Evolutionary conservation across 2,888 invertebrate genomes (phyloP).

Genomic region (Sarcophaga rosellei): DNA sequence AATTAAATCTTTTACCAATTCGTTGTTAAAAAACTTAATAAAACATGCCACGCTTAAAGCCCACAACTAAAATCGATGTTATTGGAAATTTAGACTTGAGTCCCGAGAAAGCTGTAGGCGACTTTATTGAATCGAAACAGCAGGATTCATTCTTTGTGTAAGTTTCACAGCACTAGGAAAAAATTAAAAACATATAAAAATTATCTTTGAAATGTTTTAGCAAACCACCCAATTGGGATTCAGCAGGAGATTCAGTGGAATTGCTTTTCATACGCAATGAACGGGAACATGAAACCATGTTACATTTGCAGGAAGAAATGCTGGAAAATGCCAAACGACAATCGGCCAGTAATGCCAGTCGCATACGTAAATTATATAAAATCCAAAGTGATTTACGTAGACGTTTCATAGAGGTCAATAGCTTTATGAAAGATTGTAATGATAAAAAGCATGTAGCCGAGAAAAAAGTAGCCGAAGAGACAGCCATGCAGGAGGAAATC

Average conservation of each 20-base stretch:
- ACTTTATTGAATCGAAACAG: constrained; percentile 77
- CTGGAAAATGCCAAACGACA: constrained; percentile 76
- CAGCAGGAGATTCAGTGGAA: constrained; percentile 78
- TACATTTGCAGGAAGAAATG: constrained; percentile 76
- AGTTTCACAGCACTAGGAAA: constrained; percentile 55
- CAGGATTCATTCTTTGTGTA: constrained; percentile 79
- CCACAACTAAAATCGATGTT: constrained; percentile 78
- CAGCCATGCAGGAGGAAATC: constrained; percentile 73
- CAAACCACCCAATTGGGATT: constrained; percentile 80
- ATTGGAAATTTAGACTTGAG: constrained; percentile 78
- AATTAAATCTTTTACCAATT: background rate
- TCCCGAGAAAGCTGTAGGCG: constrained; percentile 78
- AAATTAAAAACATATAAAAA: background rate
- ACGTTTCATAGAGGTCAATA: constrained; percentile 79
- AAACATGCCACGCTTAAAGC: constrained; percentile 78
- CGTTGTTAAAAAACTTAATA: background rate
- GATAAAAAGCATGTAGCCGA: constrained; percentile 77
- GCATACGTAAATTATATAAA: constrained; percentile 76
- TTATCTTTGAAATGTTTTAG: constrained; percentile 68
- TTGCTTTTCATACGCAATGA: constrained; percentile 78
- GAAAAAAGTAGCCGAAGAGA: constrained; percentile 75
- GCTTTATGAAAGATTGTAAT: constrained; percentile 79
- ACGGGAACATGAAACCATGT: constrained; percentile 77
- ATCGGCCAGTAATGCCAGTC: constrained; percentile 73
- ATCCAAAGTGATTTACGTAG: constrained; percentile 76